Conservation (phyloP, 2,888 invertebrate genomes). For the Sthenelais limicola region DNA sequence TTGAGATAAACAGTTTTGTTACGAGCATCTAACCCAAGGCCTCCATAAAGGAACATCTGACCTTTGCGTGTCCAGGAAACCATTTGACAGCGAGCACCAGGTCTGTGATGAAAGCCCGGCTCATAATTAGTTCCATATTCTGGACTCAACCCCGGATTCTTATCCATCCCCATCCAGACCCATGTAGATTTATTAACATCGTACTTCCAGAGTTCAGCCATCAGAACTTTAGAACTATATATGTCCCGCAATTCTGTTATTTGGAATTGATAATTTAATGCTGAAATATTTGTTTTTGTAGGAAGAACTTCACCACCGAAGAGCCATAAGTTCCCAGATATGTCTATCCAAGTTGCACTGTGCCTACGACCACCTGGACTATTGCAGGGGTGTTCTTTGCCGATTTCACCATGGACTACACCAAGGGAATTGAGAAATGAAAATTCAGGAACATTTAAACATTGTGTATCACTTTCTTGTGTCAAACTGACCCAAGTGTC, state of each 20-base stretch:
- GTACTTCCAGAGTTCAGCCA: constrained; percentile 39
- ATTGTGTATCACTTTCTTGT: background rate
- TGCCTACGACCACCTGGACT: constrained; percentile 24
- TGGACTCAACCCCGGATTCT: background rate
- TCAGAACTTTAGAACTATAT: background rate
- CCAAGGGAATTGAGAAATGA: too few species aligned
- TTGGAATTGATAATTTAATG: too few species aligned
- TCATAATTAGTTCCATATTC: constrained; percentile 25
- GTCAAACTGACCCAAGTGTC: background rate
- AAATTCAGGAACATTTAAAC: background rate
- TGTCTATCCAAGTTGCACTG: constrained; percentile 34
- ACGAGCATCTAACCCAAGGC: constrained; percentile 22
- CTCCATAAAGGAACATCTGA: constrained; percentile 36
- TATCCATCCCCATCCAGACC: constrained; percentile 14
- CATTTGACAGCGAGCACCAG: constrained; percentile 26
- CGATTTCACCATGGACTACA: background rate
- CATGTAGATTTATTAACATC: background rate
- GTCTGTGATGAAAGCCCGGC: background rate
- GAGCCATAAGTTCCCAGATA: constrained; percentile 18
- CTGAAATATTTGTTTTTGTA: too few species aligned
- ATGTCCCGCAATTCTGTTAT: background rate
- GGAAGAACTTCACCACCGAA: constrained; percentile 35
- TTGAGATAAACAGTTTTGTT: constrained; percentile 37
- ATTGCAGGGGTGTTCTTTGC: too few species aligned
- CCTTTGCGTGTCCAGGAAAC: constrained; percentile 29